Percentiles rank a stretch among this genome's conserved stretches.
These are phyloP conservation scores for Raja brachyura DNA, from an alignment of 2,113 vertebrate species.

Conservation along the genomic window DNA sequence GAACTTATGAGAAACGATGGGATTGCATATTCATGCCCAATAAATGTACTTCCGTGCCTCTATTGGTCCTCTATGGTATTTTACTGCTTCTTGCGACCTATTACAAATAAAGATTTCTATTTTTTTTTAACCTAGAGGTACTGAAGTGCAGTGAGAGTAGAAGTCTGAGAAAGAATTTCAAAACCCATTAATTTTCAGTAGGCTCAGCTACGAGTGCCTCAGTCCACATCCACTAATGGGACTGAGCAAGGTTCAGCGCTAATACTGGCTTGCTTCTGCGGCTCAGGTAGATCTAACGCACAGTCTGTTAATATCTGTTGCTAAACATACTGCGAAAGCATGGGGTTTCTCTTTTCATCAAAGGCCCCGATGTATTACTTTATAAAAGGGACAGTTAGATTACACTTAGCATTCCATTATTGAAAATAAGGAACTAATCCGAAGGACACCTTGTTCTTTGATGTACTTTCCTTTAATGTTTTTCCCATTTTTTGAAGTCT, in stretches of 20 bases:
- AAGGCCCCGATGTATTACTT: neutral
- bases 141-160: neutral
- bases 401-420: slow-evolving; percentile 24
- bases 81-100: too few relatives aligned
- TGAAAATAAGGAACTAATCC: neutral
- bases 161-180: neutral
- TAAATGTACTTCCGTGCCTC: neutral
- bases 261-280: neutral
- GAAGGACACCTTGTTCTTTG: neutral
- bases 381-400: neutral
- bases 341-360: neutral
- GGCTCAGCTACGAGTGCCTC: neutral
- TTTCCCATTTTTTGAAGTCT: neutral
- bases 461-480: slow-evolving; percentile 24
- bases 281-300: neutral
- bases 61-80: neutral
- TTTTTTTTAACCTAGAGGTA: neutral
- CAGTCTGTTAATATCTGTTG: neutral
- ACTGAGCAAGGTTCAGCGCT: neutral
- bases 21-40: neutral
- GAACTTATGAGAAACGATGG: too few relatives aligned
- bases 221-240: neutral
- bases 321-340: neutral
- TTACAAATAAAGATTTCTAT: neutral
- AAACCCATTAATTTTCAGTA: neutral